These are phyloP conservation scores for Cephus cinctus DNA, from an alignment of 1,140 invertebrate genomes.

Conservation along the genomic window DNA sequence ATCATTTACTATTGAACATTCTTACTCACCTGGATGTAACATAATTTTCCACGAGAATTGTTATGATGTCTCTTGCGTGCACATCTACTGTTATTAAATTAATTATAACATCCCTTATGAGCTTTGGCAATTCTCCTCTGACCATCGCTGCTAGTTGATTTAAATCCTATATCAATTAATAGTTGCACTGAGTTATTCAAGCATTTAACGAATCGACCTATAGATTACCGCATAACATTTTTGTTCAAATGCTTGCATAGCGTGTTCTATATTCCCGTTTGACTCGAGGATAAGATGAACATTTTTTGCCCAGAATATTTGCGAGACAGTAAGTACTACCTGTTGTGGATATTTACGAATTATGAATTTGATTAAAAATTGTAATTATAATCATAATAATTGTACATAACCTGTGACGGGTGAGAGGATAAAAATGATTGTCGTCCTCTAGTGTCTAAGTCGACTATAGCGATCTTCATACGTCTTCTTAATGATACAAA, in stretches of 20 bases:
- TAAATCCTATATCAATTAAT: constrained; percentile 59
- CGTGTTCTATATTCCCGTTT: constrained; percentile 43
- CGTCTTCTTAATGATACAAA: constrained; percentile 69
- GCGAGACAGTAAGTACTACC: constrained; percentile 77
- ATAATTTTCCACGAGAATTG: constrained; percentile 67
- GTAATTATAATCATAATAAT: background rate
- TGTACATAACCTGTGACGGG: constrained; percentile 58
- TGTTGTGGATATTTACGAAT: constrained; percentile 26
- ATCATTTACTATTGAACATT: constrained; percentile 3
- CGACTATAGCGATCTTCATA: constrained; percentile 72
- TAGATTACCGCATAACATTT: constrained; percentile 60
- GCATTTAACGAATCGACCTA: too few species aligned
- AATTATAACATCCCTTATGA: constrained; percentile 74
- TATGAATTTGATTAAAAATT: background rate
- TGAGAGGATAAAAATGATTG: constrained; percentile 64
- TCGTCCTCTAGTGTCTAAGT: constrained; percentile 59
- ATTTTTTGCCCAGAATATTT: constrained; percentile 81
- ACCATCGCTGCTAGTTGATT: constrained; percentile 77
- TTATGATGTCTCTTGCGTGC: constrained; percentile 80
- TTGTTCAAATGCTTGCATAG: constrained; percentile 67
- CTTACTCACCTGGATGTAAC: constrained; percentile 60
- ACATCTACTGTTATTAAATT: constrained; percentile 87
- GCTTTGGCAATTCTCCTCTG: constrained; percentile 65
- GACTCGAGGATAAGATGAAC: constrained; percentile 72
- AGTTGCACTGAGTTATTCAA: background rate